phyloP scores from a whole-genome alignment of 2,797 vertebrate species.

The Apogon talboti region DNA sequence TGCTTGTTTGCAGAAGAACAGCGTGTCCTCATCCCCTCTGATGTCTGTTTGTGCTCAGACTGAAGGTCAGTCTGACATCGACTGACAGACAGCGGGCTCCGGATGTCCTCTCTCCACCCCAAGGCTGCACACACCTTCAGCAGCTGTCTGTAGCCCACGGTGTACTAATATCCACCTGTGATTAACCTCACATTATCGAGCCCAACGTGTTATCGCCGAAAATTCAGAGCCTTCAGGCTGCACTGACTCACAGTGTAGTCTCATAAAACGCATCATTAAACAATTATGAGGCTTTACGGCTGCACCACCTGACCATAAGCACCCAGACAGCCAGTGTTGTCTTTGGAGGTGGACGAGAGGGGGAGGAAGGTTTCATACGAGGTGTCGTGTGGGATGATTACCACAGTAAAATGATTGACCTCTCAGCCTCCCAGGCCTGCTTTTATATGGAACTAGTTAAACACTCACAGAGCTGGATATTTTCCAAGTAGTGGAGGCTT shows the following conservation, averaged over 20 bases:
- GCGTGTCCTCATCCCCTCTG: slow-evolving; percentile 39
- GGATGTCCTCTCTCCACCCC: slow-evolving; percentile 35
- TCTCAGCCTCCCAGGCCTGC: slow-evolving; percentile 18
- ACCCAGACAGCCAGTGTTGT: slow-evolving; percentile 56
- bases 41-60: slow-evolving; percentile 42
- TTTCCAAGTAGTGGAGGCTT: slow-evolving; percentile 39
- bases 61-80: slow-evolving; percentile 55
- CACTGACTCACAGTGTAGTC: slow-evolving; percentile 66
- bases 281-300: slow-evolving; percentile 76
- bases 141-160: slow-evolving; percentile 48
- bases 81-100: slow-evolving; percentile 36
- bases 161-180: slow-evolving; percentile 73
- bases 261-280: slow-evolving; percentile 83
- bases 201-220: slow-evolving; percentile 62
- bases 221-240: slow-evolving; percentile 67
- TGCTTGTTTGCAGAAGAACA: slow-evolving; percentile 39
- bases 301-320: slow-evolving; percentile 61
- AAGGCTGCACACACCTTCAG: slow-evolving; percentile 48
- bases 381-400: slow-evolving; percentile 38
- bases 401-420: slow-evolving; percentile 47
- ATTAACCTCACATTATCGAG: slow-evolving; percentile 74
- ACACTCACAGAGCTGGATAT: slow-evolving; percentile 13
- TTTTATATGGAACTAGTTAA: slow-evolving; percentile 28
- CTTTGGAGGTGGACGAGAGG: slow-evolving; percentile 42
- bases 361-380: slow-evolving; percentile 1